phyloP scores from a whole-genome alignment of 2,797 vertebrate genomes.

The Brachyrhaphis roseni region DNA sequence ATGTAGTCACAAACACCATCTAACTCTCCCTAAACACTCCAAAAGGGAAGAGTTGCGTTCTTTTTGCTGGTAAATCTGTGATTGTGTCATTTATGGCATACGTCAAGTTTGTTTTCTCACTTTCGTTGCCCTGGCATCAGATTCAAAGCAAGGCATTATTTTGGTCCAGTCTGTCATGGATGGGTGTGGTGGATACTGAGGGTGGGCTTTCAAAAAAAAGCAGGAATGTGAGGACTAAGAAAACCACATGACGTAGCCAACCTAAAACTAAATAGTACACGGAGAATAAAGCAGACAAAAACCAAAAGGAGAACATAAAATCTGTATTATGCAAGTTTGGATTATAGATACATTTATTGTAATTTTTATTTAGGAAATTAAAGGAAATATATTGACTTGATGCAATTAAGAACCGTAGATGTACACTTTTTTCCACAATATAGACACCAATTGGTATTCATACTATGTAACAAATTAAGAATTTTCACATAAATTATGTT shows the following conservation, averaged over 20 bases:
- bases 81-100: slow-evolving; percentile 31
- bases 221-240: not conserved
- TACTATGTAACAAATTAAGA: too few relatives aligned
- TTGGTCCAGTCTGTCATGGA: not conserved
- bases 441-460: not conserved
- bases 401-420: not conserved
- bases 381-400: not conserved
- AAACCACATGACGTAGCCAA: not conserved
- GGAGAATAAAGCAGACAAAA: not conserved
- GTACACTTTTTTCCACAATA: not conserved
- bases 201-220: slow-evolving; percentile 4
- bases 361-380: not conserved
- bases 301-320: not conserved
- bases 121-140: slow-evolving; percentile 33
- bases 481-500: too few relatives aligned
- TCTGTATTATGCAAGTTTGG: not conserved
- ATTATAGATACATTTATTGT: not conserved
- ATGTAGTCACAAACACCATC: slow-evolving; percentile 20
- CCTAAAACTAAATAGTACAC: not conserved
- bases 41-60: slow-evolving; percentile 38
- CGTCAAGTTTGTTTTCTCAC: slow-evolving; percentile 39
- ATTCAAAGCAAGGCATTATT: slow-evolving; percentile 32
- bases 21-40: slow-evolving; percentile 30
- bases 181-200: slow-evolving; percentile 10
- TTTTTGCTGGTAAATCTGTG: slow-evolving; percentile 39